Evolutionary conservation across 2,113 vertebrate genomes (phyloP), one percentile per base, ranked within the genome.

Genomic region (Brevimyrus niger): DNA sequence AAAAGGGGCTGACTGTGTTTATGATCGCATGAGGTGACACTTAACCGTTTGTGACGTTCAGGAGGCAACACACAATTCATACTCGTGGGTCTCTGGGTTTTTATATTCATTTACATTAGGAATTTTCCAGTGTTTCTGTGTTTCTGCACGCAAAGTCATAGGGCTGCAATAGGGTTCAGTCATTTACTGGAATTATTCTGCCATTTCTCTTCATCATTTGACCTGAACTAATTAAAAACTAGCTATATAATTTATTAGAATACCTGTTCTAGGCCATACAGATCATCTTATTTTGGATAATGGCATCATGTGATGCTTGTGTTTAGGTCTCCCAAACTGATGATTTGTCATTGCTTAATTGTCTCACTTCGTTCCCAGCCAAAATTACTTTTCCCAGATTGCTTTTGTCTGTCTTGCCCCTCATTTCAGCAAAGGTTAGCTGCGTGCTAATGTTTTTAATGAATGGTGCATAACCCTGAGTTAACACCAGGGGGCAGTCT

Each of bases 401-500:
- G 73, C 35, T 38, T 80, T 80, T 80, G 31, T 42, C 35, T 80
- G 31, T 80, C 73, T 80, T 80, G 73, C 35, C 17, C 73, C 73
- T 80, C 13, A 42, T 80, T 80, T 80, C 73, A 42, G 73, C 73
- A 80, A 17, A 42, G 35, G 61, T 42, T 19, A 19, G 73, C 35
- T 17, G 13, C 1, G 5, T 2, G 15, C 15, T 80, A 38, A 17
- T 80, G 4, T 80, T 80, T 80, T 80, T 42, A n/a, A 35, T 80
- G 17, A 80, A 42, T 19, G 35, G 73, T n/a, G 44, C 82, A 21
- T 4, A 1, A 19, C 82, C 82, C 44, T 46, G 47, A 21, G 5
- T 53, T 53, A 87, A 51, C 85, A 51, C 85, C 47, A 53, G 85
- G 50, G 85, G 85, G 50, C 85, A 87, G 85, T 53, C 23, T 47